Percentiles rank a stretch among this genome's conserved stretches.
Conservation (phyloP, 2,113 vertebrate genomes). For the Phalacrocorax aristotelis region DNA sequence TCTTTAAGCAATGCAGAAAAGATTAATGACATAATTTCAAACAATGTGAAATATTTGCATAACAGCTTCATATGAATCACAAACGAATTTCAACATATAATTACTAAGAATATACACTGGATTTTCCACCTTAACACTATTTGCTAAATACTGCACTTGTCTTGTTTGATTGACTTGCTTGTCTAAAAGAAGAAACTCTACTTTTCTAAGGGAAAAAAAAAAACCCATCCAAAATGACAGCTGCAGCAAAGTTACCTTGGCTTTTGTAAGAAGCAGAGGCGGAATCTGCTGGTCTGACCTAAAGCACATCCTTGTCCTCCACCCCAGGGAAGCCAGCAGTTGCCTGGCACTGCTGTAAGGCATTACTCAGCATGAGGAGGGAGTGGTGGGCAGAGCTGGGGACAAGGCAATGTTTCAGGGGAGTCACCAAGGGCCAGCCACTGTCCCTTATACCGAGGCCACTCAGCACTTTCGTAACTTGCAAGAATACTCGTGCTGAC, state of each 20-base stretch:
- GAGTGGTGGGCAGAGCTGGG: not conserved
- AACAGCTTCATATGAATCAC: not conserved
- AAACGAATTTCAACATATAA: not conserved
- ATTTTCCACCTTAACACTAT: not conserved
- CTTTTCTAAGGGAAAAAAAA: not conserved
- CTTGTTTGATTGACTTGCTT: not conserved
- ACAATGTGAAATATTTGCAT: not conserved
- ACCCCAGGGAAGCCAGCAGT: not conserved
- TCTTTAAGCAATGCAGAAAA: not conserved
- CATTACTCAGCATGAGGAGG: not conserved
- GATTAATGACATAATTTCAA: not conserved
- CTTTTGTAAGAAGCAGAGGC: not conserved
- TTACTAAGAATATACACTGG: not conserved
- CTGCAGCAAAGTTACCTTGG: not conserved
- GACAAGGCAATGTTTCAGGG: not conserved
- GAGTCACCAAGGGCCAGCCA: not conserved
- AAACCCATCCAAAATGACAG: not conserved
- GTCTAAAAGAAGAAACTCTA: not conserved
- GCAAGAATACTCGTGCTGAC: not conserved
- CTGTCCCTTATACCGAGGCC: not conserved
- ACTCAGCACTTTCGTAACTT: accelerated
- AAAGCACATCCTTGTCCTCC: not conserved
- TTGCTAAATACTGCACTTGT: not conserved
- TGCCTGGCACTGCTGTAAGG: not conserved
- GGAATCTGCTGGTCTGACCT: not conserved